phyloP scores from a whole-genome alignment of 2,797 vertebrate genomes.

The Rhynchotus rufescens region DNA sequence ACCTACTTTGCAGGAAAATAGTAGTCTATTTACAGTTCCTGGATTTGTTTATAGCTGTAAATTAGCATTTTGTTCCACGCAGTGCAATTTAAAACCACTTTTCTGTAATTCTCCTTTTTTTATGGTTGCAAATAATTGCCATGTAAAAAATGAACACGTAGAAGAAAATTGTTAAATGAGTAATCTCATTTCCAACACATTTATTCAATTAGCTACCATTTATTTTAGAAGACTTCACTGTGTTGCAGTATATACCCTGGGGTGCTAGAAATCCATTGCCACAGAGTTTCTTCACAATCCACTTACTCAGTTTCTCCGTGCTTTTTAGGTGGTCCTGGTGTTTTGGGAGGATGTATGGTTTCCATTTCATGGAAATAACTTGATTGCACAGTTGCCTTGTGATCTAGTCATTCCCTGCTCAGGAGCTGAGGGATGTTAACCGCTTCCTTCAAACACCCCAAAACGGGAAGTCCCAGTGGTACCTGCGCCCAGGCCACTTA shows the following conservation, averaged over 20 bases:
- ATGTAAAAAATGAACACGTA: conserved; percentile 19
- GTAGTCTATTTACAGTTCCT: conserved; percentile 6
- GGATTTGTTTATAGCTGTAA: background rate
- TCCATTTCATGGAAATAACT: background rate
- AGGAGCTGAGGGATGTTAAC: background rate
- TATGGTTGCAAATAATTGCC: conserved; percentile 23
- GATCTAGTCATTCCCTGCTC: background rate
- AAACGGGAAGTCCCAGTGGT: background rate
- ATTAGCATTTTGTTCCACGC: conserved; percentile 6
- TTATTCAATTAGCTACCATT: background rate
- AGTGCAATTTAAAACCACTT: conserved; percentile 30
- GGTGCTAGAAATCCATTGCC: background rate
- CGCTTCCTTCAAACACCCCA: background rate
- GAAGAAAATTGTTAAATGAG: background rate
- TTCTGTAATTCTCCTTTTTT: background rate
- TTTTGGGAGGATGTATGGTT: background rate
- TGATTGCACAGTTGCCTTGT: background rate
- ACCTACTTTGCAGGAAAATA: background rate
- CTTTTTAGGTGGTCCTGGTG: background rate
- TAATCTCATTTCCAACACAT: background rate
- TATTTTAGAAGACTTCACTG: background rate
- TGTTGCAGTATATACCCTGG: background rate
- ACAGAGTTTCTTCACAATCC: background rate
- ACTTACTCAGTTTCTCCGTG: background rate
- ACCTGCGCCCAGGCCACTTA: background rate